These are phyloP conservation scores for Brachionus plicatilis DNA, from an alignment of 1,140 invertebrate genomes.

Conservation along the genomic window DNA sequence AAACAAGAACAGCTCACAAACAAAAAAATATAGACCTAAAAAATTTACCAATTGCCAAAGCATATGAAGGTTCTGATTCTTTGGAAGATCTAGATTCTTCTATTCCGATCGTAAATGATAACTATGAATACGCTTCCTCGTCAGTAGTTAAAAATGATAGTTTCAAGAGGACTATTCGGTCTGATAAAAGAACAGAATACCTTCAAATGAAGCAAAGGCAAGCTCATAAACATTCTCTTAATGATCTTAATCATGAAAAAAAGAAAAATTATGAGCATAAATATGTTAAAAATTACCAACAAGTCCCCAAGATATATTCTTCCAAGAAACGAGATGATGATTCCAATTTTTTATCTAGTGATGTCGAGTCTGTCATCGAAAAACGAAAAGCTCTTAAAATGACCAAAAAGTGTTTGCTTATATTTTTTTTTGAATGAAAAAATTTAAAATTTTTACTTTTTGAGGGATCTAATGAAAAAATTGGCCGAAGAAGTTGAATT, in stretches of 20 bases:
- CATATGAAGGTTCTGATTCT: conserved; percentile 28
- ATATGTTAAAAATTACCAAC: not conserved
- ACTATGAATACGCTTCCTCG: not conserved
- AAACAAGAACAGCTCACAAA: not conserved
- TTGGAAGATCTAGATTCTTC: not conserved
- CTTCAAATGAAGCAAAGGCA: not conserved
- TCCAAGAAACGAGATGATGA: not conserved
- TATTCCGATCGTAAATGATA: not conserved
- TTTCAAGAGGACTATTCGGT: not conserved
- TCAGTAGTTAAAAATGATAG: not conserved
- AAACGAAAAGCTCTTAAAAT: not conserved
- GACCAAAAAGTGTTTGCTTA: not conserved
- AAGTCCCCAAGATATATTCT: not conserved
- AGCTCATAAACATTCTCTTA: not conserved
- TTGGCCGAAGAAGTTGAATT: conserved; percentile 8
- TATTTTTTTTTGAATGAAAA: not conserved
- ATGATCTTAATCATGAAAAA: not conserved
- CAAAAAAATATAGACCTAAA: not conserved
- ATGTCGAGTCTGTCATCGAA: not conserved
- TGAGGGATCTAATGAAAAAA: conserved; percentile 17
- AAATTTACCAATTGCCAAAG: not conserved
- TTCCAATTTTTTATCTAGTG: not conserved
- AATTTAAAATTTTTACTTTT: not conserved
- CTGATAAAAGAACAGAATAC: not conserved
- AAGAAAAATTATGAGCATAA: not conserved